Evolutionary conservation across 1,140 invertebrate species (phyloP), one percentile per base, ranked within the genome.

Genomic region (Diachasma alloeum): DNA sequence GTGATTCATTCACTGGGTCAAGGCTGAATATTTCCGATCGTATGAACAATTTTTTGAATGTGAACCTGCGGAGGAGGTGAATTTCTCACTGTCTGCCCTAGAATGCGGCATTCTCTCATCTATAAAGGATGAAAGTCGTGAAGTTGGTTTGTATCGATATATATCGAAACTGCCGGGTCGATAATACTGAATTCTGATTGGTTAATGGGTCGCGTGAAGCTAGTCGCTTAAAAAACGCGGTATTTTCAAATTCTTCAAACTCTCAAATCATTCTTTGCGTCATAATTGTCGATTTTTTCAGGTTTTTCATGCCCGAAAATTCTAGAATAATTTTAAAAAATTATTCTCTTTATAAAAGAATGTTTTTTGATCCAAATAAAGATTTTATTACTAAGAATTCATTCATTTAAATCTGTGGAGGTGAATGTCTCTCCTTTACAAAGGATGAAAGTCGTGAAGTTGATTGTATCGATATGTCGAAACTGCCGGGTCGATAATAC

Each of bases 21-120:
- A 76, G 75, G 75, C 75, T 76, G 66, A 24, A 11, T 37, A 48
- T 76, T 69, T 69, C 4, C 44, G 36, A 22, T 37, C 24, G 46
- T 15, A 37, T 37, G 17, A 42, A 42, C 5, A 48, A 48, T 22
- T 53, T 13, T 15, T 5, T 42, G 22, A 22, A 37, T 19, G 26
- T 4, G n/a, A 42, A 36, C 17, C 48, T 37, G 19, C 59, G 48
- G 22, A 63, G 22, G 31, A 31, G 31, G 31, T 6, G 2, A 31
- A 31, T 31, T 31, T 31, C 59, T 24, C 22, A 31, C 22, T 13
- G 11, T 9, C 59, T 63, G 59, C 24, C 59, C 59, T 13, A 31
- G 59, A 63, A 63, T 63, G 59, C 24, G 10, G 22, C 11, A 59
- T 17, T 31, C 5, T 9, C 6, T 31, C 10, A 63, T 15, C 10